phyloP scores from a whole-genome alignment of 2,888 invertebrate genomes.

The Micoletzkya japonica region DNA sequence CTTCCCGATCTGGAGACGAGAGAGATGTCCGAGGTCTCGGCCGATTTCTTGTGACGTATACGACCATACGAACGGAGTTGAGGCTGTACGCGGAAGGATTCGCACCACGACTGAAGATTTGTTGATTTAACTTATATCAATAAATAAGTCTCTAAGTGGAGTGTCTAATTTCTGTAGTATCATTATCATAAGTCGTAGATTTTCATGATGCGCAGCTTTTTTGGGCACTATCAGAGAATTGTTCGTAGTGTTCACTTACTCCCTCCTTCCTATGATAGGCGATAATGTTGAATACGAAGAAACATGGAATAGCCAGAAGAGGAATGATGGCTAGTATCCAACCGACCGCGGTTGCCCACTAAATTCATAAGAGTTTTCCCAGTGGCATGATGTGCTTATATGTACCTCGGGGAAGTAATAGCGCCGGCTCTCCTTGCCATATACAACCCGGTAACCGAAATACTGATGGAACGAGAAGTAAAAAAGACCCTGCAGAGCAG shows the following conservation, averaged over 20 bases:
- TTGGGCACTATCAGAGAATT: background rate
- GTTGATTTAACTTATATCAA: no score
- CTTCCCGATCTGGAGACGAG: no score
- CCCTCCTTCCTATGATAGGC: slow-evolving; percentile 3
- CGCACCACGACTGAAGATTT: slow-evolving; percentile 19
- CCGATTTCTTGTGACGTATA: no score
- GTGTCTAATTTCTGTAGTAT: no score
- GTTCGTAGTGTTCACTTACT: background rate
- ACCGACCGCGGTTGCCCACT: slow-evolving; percentile 17
- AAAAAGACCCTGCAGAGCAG: slow-evolving; percentile 10
- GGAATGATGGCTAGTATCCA: slow-evolving; percentile 22
- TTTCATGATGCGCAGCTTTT: no score
- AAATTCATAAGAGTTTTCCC: background rate
- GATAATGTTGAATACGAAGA: slow-evolving; percentile 15
- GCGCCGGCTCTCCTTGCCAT: slow-evolving; percentile 4
- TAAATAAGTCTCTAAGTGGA: background rate
- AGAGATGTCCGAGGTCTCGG: no score
- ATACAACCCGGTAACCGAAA: slow-evolving; percentile 17
- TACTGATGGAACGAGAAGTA: slow-evolving; percentile 7
- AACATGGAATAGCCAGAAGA: slow-evolving; percentile 8
- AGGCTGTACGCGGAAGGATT: slow-evolving; percentile 21
- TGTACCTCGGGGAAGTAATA: slow-evolving; percentile 14
- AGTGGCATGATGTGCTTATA: background rate
- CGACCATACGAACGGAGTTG: slow-evolving; percentile 21
- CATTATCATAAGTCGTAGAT: no score